Conservation (phyloP, 2,113 vertebrate species). For the Podarcis muralis region DNA sequence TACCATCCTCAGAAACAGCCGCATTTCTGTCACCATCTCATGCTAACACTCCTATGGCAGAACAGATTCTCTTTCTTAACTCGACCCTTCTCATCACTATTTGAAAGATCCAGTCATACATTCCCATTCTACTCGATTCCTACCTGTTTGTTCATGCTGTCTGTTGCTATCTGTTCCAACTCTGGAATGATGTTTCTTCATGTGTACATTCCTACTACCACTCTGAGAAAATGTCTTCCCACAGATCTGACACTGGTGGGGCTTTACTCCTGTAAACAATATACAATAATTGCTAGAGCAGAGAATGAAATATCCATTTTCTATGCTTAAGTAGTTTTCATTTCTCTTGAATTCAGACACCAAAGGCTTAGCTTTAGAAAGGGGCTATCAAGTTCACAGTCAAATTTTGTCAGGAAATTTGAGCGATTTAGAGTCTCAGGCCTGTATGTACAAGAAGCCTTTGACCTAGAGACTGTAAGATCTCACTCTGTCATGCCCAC, state of each 20-base stretch:
- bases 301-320: conserved; percentile 23
- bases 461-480: background rate
- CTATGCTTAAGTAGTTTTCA: background rate
- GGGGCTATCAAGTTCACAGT: conserved; percentile 8
- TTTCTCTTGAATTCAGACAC: background rate
- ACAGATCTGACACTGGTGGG: conserved; percentile 94
- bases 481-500: background rate
- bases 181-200: conserved; percentile 90
- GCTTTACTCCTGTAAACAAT: conserved; percentile 87
- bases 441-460: background rate
- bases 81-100: background rate
- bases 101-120: background rate
- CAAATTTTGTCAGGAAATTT: conserved; percentile 4
- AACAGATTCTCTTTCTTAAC: conserved; percentile 3
- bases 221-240: conserved; percentile 98
- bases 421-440: conserved; percentile 24
- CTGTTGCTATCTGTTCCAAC: conserved; percentile 75
- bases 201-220: conserved; percentile 96
- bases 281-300: conserved; percentile 12
- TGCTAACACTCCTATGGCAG: background rate
- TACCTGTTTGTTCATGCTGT: conserved; percentile 78
- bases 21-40: background rate
- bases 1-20: background rate
- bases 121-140: conserved; percentile 28
- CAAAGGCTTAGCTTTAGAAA: conserved; percentile 18